A percentile compares a stretch with the other conserved stretches of the same genome.
Evolutionary conservation across 2,113 vertebrate genomes (phyloP).

Genomic region (Grammatotria lemairii): DNA sequence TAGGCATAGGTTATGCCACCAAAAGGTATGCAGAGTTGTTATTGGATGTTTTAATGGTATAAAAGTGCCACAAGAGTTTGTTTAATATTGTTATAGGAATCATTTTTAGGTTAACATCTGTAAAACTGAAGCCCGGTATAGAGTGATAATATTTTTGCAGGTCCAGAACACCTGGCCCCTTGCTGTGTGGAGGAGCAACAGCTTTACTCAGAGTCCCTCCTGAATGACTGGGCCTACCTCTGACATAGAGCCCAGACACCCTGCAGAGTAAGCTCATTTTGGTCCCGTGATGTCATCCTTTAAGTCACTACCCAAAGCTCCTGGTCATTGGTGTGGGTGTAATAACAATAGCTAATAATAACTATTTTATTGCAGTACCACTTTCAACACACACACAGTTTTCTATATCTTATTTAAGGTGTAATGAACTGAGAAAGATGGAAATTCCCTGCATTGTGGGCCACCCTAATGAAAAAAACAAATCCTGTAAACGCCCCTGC

Average conservation of each 20-base stretch:
- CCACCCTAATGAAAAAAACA: not conserved
- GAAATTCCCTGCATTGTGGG: not conserved
- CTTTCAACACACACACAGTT: not conserved
- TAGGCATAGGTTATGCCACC: not conserved
- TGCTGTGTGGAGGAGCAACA: not conserved
- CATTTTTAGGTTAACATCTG: not conserved
- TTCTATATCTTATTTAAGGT: not conserved
- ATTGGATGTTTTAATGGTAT: not conserved
- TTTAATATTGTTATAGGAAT: not conserved
- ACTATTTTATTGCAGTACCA: not conserved
- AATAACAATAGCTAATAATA: not conserved
- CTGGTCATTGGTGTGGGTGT: not conserved
- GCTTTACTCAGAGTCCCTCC: not conserved
- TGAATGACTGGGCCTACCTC: not conserved
- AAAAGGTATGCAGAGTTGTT: not conserved
- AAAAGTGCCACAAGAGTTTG: not conserved
- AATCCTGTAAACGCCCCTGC: not conserved
- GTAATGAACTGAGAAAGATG: not conserved
- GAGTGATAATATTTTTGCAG: not conserved
- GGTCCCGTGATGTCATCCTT: not conserved
- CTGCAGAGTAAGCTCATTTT: not conserved
- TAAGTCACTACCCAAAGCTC: not conserved
- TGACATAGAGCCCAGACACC: not conserved
- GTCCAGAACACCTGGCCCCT: not conserved
- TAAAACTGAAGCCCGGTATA: not conserved